Evolutionary conservation across 92 coral and sea anemone species (phyloP).

Genomic region (Epizoanthus fatuus): DNA sequence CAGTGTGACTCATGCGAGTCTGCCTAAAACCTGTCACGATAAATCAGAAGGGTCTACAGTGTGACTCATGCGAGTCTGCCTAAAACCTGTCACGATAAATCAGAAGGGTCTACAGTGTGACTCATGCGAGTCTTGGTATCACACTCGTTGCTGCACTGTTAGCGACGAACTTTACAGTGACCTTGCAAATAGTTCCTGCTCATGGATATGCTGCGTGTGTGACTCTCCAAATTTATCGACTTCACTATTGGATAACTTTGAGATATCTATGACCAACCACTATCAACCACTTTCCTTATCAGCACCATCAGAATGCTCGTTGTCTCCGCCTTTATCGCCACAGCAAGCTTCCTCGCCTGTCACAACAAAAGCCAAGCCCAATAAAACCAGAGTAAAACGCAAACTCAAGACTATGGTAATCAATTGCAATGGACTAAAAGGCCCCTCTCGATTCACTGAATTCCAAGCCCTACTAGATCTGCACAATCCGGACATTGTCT

Average conservation of each 20-base stretch:
- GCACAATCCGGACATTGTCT: constrained; percentile 49
- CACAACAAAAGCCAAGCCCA: background rate
- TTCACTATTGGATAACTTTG: background rate
- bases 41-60: background rate
- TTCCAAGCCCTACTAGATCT: constrained; percentile 51
- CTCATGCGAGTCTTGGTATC: background rate
- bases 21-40: background rate
- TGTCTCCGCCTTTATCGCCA: too few relatives aligned
- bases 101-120: background rate
- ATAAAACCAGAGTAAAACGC: background rate
- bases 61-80: too few relatives aligned
- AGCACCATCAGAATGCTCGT: too few relatives aligned
- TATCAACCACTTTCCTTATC: background rate
- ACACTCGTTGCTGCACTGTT: background rate
- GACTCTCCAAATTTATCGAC: background rate
- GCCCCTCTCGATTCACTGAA: constrained; percentile 42
- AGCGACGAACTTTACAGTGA: background rate
- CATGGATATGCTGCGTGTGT: background rate
- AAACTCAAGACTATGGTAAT: constrained; percentile 54
- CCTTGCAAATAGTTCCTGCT: constrained; percentile 4
- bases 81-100: background rate
- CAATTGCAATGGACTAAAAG: constrained; percentile 57
- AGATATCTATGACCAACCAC: background rate
- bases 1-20: too few relatives aligned
- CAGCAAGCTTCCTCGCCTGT: background rate